Evolutionary conservation across 2,888 invertebrate genomes (phyloP), one percentile per base, ranked within the genome.

Genomic region (Phania funesta): DNA sequence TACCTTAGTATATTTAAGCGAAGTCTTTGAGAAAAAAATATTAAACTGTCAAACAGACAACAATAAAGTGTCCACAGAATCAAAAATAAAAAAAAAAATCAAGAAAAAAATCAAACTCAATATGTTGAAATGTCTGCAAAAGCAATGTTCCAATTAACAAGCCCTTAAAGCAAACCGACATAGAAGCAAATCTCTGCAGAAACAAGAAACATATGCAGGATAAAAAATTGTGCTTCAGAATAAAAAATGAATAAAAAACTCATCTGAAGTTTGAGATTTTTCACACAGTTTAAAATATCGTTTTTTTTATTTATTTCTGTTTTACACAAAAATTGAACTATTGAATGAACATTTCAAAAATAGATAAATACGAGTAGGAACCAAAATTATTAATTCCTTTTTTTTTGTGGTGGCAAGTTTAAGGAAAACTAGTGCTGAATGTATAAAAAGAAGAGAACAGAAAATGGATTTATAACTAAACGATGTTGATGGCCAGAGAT

Each of bases 401-500:
- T 54, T 62, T 18, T 11, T 26, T 29, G 52, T 22, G 16, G 38
- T 18, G 58, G 46, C 20, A 26, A 48, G 20, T 32, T 38, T 16
- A 44, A 32, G 1, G 41, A 18, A 65, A 20, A 54, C 1, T 18
- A 35, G 29, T 32, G 32, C 35, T 18, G 54, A 52, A 44, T 20
- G 54, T 35, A 35, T 8, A 46, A 20, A 26, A 70, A 70, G 29
- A 60, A 58, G n/a, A n/a, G n/a, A n/a, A n/a, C n/a, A 4, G 35
- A 35, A 58, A 58, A 26, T 11, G 6, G 56, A 44, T 67, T 75
- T 48, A 81, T 70, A 78, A 83, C 64, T 74, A 44, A 83, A 76
- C 84, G 84, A 84, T n/a, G n/a, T n/a, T n/a, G n/a, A n/a, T 86
- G 85, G 84, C 84, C 85, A 85, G 18, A 86, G 86, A 85, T 86